A percentile compares a stretch with the other conserved stretches of the same genome.
These are phyloP conservation scores for Chaetodon auriga DNA, from an alignment of 2,113 vertebrate genomes.

Conservation along the genomic window DNA sequence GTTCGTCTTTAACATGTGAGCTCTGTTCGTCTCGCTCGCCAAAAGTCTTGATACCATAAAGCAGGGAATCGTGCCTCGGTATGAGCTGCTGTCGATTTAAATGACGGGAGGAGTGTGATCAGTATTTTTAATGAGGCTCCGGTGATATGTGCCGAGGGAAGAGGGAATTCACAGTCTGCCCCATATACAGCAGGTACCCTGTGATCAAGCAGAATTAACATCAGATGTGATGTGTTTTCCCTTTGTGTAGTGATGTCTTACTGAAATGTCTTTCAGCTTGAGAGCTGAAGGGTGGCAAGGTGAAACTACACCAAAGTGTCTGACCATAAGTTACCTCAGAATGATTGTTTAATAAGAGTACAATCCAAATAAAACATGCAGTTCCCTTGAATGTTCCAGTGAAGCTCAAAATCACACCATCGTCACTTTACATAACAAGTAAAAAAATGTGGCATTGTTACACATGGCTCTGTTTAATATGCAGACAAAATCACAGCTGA, in stretches of 20 bases:
- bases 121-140: conserved; percentile 52
- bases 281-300: conserved; percentile 9
- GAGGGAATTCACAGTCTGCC: conserved; percentile 43
- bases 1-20: conserved; percentile 15
- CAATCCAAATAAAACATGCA: not conserved
- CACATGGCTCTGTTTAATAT: not conserved
- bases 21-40: conserved; percentile 20
- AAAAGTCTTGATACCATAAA: conserved; percentile 25
- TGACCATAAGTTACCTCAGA: not conserved
- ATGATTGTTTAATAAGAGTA: not conserved
- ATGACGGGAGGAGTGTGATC: conserved; percentile 41
- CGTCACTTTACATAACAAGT: not conserved
- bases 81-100: conserved; percentile 36
- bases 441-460: not conserved
- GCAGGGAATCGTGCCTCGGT: conserved; percentile 15
- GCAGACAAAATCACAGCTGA: not conserved
- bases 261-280: conserved; percentile 11
- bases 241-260: not conserved
- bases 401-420: not conserved
- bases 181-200: conserved; percentile 20
- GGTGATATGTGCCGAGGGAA: conserved; percentile 29
- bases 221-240: conserved; percentile 18
- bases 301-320: conserved; percentile 28
- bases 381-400: not conserved
- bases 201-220: conserved; percentile 53